Base-by-base conservation (phyloP, 2,888 invertebrate species). In the Lasioglossum morio region DNA sequence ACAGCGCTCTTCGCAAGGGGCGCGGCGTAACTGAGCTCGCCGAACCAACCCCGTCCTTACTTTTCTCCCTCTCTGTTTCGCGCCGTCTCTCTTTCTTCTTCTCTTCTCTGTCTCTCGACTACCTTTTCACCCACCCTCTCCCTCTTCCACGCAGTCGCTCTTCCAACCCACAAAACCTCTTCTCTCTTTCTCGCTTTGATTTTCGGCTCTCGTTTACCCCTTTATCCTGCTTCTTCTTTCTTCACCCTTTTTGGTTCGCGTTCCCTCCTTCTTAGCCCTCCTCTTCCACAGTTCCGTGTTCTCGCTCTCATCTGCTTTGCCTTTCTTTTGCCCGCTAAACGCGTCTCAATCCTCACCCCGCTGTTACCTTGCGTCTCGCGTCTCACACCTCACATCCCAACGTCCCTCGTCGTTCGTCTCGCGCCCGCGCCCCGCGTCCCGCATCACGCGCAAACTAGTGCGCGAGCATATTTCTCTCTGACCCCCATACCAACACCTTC, bases 1-100 rank as follows among this genome's bases (percentile, higher is more conserved):
- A 91, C 90, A 94, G 94, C 95, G 94, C 95, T 92, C 93, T 91
- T 94, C 93, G 93, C 94, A 93, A 95, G 94, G 95, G 95, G 94
- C 94, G 95, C 95, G 95, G 95, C 94, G 94, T 93, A 93, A 95
- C 95, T 95, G 95, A 94, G 90, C 93, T 88, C 91, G 91, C 89
- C 90, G 91, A 91, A 89, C 91, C 92, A 91, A 92, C 91, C 92
- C 92, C 91, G 87, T 88, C 79, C 82, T 90, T 83, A 46, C 72
- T 46, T 46, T 46, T 90, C 87, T 91, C 88, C 91, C 89, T 40
- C 77, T 75, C 81, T 70, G 66, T 81, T 34, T 72, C 30, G 73
- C 79, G 43, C 77, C n/a, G 69, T 70, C 77, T 81, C 85, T 72
- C 78, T 69, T 83, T 40, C 81, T 57, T 82, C 60, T 43, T 19